Percentiles rank a stretch among this genome's conserved stretches.
These are phyloP conservation scores for Epirrita christyi DNA, from an alignment of 2,888 invertebrate species.

Conservation along the genomic window DNA sequence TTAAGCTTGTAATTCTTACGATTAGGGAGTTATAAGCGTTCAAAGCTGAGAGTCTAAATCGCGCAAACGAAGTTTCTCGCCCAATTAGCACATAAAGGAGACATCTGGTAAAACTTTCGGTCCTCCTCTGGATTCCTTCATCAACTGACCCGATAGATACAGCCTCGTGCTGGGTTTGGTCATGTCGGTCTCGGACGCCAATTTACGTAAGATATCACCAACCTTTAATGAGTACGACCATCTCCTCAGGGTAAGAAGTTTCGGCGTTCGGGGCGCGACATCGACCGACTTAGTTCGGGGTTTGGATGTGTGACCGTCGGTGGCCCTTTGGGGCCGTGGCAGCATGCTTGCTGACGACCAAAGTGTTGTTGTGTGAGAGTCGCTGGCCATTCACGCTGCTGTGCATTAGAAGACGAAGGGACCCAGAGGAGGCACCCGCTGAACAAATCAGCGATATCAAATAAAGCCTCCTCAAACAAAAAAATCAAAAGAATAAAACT, in stretches of 20 bases:
- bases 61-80: constrained; percentile 29
- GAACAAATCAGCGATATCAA: constrained; percentile 29
- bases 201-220: neutral
- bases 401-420: constrained; percentile 33
- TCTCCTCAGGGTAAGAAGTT: constrained; percentile 26
- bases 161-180: constrained; percentile 21
- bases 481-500: constrained; percentile 6
- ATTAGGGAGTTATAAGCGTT: constrained; percentile 5
- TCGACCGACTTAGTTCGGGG: constrained; percentile 25
- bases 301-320: constrained; percentile 24
- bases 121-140: constrained; percentile 36
- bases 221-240: constrained; percentile 19
- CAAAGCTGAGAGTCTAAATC: constrained; percentile 24
- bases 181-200: constrained; percentile 35
- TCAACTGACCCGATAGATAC: constrained; percentile 32
- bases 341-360: constrained; percentile 33
- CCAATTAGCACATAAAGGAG: neutral
- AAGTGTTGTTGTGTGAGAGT: too few relatives aligned
- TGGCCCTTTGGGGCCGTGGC: constrained; percentile 32
- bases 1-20: neutral
- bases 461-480: constrained; percentile 8
- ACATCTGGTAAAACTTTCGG: constrained; percentile 9
- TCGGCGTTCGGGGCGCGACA: constrained; percentile 35
- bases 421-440: constrained; percentile 38
- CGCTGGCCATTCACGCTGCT: constrained; percentile 33